Conservation (phyloP, 2,888 invertebrate species). For the Temnothorax ravouxi region DNA sequence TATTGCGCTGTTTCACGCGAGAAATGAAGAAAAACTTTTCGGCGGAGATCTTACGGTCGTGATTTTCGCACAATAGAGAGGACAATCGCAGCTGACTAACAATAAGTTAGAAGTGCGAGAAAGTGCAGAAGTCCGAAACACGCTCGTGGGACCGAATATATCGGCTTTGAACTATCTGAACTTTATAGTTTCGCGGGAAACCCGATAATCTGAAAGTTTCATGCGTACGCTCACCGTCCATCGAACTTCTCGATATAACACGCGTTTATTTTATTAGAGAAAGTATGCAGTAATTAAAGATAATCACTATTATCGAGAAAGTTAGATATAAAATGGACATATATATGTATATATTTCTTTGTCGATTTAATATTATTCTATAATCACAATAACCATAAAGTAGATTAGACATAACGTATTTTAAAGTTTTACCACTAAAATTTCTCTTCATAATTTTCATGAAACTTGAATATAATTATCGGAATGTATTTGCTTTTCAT, state of each 20-base stretch:
- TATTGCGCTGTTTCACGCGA: neutral
- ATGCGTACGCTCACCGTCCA: neutral
- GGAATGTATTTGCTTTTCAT: neutral
- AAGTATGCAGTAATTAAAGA: neutral
- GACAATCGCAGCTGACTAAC: conserved; percentile 54
- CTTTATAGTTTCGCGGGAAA: conserved; percentile 51
- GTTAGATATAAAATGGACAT: neutral
- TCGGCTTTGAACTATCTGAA: conserved; percentile 43
- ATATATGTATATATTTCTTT: neutral
- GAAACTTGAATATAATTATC: neutral
- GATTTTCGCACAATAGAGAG: conserved; percentile 49
- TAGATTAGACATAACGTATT: neutral
- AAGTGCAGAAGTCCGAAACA: conserved; percentile 26
- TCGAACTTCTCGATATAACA: conserved; percentile 17
- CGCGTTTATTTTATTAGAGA: conserved; percentile 4
- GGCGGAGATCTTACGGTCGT: neutral
- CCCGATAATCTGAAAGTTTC: conserved; percentile 42
- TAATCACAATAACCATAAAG: neutral
- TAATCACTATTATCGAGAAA: neutral
- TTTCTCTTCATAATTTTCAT: neutral
- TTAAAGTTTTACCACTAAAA: neutral
- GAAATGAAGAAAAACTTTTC: neutral
- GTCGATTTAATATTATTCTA: neutral
- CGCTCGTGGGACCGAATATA: neutral
- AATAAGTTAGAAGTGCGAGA: conserved; percentile 46